These are phyloP conservation scores for Colletes latitarsis DNA, from an alignment of 1,140 invertebrate genomes.

Conservation along the genomic window DNA sequence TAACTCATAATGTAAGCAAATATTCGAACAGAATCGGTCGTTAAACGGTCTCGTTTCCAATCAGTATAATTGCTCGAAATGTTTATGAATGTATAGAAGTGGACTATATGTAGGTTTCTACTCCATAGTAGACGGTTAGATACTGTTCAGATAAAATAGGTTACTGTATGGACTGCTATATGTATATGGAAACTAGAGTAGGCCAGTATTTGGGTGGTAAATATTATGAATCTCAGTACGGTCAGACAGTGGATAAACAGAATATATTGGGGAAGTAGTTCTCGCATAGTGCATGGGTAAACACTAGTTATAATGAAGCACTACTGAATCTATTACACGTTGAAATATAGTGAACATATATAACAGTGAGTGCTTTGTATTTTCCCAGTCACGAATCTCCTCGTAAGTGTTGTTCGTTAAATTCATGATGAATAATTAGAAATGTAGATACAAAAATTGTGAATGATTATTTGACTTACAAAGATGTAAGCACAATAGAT, in stretches of 20 bases:
- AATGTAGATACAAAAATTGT: background rate
- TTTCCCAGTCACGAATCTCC: background rate
- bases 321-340: background rate
- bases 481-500: too few relatives aligned
- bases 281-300: conserved; percentile 2
- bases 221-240: background rate
- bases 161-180: background rate
- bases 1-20: background rate
- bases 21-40: background rate
- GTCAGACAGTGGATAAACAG: background rate
- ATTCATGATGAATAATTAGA: background rate
- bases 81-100: background rate
- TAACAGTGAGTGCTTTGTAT: background rate
- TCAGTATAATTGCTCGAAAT: background rate
- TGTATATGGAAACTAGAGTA: conserved; percentile 16
- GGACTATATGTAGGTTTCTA: background rate
- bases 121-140: background rate
- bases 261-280: background rate
- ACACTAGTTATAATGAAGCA: conserved; percentile 2
- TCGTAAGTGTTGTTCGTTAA: too few relatives aligned
- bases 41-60: fast-evolving
- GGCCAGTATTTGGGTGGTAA: conserved; percentile 31
- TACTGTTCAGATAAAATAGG: background rate
- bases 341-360: conserved; percentile 5
- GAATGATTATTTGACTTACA: background rate